Conservation (phyloP, 2,113 vertebrate species). For the Barbus barbus region DNA sequence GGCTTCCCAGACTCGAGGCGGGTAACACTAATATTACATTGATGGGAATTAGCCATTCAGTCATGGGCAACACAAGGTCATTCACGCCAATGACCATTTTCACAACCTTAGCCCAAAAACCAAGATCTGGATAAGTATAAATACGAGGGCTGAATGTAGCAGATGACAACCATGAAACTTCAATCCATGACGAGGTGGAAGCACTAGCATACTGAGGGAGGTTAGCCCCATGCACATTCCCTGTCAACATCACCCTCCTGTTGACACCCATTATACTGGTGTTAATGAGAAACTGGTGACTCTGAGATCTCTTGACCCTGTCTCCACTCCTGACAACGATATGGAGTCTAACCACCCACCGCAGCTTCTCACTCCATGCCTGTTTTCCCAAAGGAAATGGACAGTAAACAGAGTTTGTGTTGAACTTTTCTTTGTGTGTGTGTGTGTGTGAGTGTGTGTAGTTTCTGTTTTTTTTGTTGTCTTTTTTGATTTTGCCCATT, state of each 20-base stretch:
- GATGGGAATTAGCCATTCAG: neutral
- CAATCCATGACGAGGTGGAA: neutral
- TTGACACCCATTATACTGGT: conserved; percentile 44
- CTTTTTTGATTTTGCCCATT: neutral
- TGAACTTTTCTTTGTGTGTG: no score
- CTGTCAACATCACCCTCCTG: conserved; percentile 42
- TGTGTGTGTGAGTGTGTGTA: no score
- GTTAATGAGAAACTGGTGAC: conserved; percentile 53
- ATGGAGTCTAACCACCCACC: conserved; percentile 14
- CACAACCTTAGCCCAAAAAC: neutral
- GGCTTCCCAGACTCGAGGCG: no score
- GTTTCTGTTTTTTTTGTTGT: neutral
- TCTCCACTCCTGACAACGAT: conserved; percentile 31
- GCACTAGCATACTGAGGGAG: conserved; percentile 23
- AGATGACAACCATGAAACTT: neutral
- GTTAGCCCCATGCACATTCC: conserved; percentile 1
- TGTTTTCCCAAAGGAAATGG: conserved; percentile 21
- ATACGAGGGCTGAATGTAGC: neutral
- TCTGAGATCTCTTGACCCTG: conserved; percentile 46
- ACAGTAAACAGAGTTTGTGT: neutral
- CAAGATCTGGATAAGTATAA: conserved; percentile 7
- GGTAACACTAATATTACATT: no score
- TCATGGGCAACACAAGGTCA: neutral
- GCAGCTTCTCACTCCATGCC: neutral
- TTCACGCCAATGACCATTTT: neutral